Evolutionary conservation across 2,113 vertebrate species (phyloP), one percentile per base, ranked within the genome.

Genomic region (Nibea albiflora): DNA sequence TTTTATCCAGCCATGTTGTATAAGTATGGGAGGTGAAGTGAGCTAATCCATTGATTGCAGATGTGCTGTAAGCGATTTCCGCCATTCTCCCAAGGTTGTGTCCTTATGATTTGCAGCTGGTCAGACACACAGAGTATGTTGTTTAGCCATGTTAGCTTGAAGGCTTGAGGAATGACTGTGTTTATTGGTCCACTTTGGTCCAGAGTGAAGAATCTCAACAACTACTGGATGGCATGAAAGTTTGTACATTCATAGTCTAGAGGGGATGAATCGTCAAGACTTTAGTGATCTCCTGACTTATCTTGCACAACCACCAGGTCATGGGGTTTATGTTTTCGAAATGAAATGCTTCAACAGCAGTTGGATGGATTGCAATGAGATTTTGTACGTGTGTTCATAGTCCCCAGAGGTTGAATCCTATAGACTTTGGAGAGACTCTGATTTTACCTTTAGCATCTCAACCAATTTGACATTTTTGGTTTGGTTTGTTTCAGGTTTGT

Each of bases 21-120:
- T 35, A 62, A 71, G 67, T 56, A 47, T 3, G 65, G n/a, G 76
- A 69, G 67, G 56, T 78, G 56, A 53, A 76, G 49, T 86, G 85
- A 86, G 76, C 81, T 78, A 78, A 90, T 87, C 28, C 60, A 53
- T 19, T 78, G 73, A 60, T 85, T 85, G 22, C 87, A 87, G 75
- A 90, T n/a, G 58, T 73, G 77, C 67, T 73, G 54, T 8, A 4
- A 53, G 56, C 76, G 31, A 75, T 85, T 88, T 76, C 80, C 61
- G 17, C 62, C 6, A 5, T 53, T 74, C 50, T 61, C 77, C 69
- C 78, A 67, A 66, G 69, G 50, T 72, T 17, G 49, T 57, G 54
- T 44, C 73, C 65, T 66, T 15, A 69, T 79, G 78, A 52, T 75
- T 66, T 79, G 42, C 81, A 90, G 76, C 64, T 82, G 81, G 35